Percentiles rank a stretch among this genome's conserved stretches.
Conservation (phyloP, 2,113 vertebrate genomes). For the Carollia perspicillata region DNA sequence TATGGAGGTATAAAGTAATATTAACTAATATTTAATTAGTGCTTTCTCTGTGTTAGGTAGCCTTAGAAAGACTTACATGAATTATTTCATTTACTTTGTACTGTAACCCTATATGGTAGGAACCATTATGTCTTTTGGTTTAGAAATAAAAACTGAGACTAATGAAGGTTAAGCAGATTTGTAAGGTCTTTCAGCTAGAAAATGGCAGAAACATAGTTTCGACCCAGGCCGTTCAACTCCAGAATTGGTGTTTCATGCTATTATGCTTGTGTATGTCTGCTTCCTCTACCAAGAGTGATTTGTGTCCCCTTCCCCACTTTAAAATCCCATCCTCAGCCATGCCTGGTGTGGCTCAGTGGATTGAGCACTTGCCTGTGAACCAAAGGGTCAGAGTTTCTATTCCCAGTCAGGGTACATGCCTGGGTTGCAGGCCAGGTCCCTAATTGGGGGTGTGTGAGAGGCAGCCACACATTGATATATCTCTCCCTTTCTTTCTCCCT, state of each 20-base stretch:
- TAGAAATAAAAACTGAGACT: neutral
- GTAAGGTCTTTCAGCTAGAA: neutral
- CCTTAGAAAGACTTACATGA: neutral
- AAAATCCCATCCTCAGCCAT: neutral
- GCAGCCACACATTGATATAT: too few species aligned
- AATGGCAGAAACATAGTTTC: neutral
- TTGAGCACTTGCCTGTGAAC: too few species aligned
- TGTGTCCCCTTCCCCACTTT: neutral
- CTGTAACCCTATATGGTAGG: neutral
- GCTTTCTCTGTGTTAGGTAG: neutral
- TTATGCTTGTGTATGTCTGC: neutral
- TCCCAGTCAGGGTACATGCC: too few species aligned
- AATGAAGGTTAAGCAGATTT: neutral
- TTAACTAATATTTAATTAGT: conserved; percentile 29
- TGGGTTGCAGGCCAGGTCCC: too few species aligned
- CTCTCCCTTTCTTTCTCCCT: too few species aligned
- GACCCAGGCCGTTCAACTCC: neutral
- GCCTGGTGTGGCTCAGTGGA: too few species aligned
- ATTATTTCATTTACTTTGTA: neutral
- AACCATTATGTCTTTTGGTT: neutral
- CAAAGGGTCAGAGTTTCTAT: too few species aligned
- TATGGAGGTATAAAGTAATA: neutral
- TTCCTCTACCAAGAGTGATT: neutral
- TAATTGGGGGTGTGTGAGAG: too few species aligned
- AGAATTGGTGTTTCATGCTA: neutral